Conservation (phyloP, 2,797 vertebrate genomes). For the Lophius americanus region DNA sequence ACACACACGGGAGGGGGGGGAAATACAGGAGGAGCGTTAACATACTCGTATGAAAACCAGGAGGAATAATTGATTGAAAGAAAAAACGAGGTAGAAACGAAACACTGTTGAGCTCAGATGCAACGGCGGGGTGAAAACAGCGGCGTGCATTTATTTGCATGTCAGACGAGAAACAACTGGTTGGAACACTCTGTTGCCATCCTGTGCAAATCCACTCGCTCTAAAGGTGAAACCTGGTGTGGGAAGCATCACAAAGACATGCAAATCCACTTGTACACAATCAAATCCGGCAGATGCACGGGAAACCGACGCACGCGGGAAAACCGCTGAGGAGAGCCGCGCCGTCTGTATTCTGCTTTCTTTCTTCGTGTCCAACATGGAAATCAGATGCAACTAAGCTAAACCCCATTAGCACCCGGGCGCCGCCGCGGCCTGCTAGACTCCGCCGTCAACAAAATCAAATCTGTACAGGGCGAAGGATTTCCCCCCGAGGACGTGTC, state of each 20-base stretch:
- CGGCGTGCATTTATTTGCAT: conserved; percentile 53
- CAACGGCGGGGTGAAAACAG: conserved; percentile 31
- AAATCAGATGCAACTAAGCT: conserved; percentile 71
- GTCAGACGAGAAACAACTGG: conserved; percentile 47
- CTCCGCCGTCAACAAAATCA: conserved; percentile 47
- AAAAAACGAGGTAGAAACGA: conserved; percentile 29
- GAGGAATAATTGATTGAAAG: conserved; percentile 2
- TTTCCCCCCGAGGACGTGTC: conserved; percentile 15
- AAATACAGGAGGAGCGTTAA: conserved; percentile 40
- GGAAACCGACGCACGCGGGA: conserved; percentile 53
- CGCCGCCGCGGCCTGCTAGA: conserved; percentile 26
- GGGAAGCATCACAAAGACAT: conserved; percentile 66
- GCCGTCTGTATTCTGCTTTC: conserved; percentile 51
- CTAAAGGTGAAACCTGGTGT: conserved; percentile 61
- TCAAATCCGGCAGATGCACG: conserved; percentile 56
- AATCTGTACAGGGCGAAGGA: conserved; percentile 29
- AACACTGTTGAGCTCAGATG: conserved; percentile 26
- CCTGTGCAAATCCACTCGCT: conserved; percentile 60
- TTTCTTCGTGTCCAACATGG: conserved; percentile 67
- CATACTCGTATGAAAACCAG: conserved; percentile 7
- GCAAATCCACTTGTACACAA: conserved; percentile 70
- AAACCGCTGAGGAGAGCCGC: conserved; percentile 55
- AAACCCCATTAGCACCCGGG: conserved; percentile 40
- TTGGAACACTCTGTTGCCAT: conserved; percentile 49
- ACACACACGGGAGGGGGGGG: conserved; percentile 27